These are phyloP conservation scores for Hassar affinis DNA, from an alignment of 2,113 vertebrate genomes.

Conservation along the genomic window DNA sequence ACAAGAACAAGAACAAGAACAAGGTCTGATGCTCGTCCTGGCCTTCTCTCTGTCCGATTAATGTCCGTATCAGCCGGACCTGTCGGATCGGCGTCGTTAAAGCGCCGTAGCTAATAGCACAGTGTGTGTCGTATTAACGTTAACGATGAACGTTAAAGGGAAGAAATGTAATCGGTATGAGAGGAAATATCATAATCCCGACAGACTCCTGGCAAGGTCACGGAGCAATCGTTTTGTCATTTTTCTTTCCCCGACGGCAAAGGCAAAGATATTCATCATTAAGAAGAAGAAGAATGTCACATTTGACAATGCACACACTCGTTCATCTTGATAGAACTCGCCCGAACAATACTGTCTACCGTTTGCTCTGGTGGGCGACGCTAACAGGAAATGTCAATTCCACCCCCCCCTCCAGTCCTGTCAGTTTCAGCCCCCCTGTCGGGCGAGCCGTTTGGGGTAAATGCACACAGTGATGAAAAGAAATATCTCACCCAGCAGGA, in stretches of 20 bases:
- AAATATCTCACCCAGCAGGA: slow-evolving; percentile 38
- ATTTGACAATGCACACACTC: neutral
- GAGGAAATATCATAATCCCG: neutral
- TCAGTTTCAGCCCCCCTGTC: slow-evolving; percentile 36
- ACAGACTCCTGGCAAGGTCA: slow-evolving; percentile 38
- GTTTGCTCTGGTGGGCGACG: slow-evolving; percentile 9
- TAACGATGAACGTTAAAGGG: neutral
- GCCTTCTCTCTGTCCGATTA: too few species aligned
- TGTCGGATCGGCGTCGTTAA: neutral
- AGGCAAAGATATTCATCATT: slow-evolving; percentile 9
- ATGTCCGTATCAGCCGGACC: neutral
- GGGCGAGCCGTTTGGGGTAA: slow-evolving; percentile 37
- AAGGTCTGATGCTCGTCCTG: neutral
- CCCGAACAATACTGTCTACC: slow-evolving; percentile 3
- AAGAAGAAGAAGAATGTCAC: slow-evolving; percentile 4
- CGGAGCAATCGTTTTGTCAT: slow-evolving; percentile 21
- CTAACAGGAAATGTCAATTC: slow-evolving; percentile 38
- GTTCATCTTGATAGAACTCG: slow-evolving; percentile 36
- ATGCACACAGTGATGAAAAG: slow-evolving; percentile 32
- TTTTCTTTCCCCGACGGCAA: neutral
- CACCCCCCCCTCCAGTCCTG: neutral
- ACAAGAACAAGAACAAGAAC: too few species aligned
- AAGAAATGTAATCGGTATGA: neutral
- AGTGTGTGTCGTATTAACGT: neutral
- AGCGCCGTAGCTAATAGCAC: neutral